These are phyloP conservation scores for Muntiacus reevesi DNA, from an alignment of 2,113 vertebrate genomes.

Conservation along the genomic window DNA sequence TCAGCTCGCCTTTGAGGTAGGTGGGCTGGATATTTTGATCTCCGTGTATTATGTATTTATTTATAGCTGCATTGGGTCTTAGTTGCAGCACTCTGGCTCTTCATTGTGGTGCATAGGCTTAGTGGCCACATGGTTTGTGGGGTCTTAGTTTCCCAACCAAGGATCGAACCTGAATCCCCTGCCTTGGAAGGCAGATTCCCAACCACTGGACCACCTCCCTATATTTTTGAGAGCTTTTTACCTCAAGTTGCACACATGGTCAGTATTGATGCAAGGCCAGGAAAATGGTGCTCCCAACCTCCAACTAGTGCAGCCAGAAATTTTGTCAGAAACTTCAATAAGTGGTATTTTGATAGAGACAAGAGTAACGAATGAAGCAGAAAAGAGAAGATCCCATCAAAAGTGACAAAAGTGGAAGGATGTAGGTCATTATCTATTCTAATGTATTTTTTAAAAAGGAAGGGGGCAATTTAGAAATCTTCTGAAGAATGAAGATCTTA, in stretches of 20 bases:
- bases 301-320: background rate
- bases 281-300: background rate
- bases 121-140: background rate
- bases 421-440: slow-evolving; percentile 77
- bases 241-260: background rate
- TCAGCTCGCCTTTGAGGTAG: background rate
- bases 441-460: slow-evolving; percentile 64
- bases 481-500: slow-evolving; percentile 80
- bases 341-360: slow-evolving; percentile 77
- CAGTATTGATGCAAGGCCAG: background rate
- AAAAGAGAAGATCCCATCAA: slow-evolving; percentile 79
- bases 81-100: background rate
- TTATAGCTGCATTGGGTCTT: background rate
- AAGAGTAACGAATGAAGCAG: slow-evolving; percentile 77
- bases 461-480: slow-evolving; percentile 78
- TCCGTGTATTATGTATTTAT: background rate
- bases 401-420: slow-evolving; percentile 80
- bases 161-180: background rate
- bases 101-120: background rate
- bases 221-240: background rate
- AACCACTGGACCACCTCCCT: background rate
- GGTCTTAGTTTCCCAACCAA: background rate
- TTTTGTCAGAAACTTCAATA: slow-evolving; percentile 76
- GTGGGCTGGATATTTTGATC: background rate
- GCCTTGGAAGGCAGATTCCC: background rate